Conservation (phyloP, 2,113 vertebrate genomes). For the Lethenteron camtschaticum region DNA sequence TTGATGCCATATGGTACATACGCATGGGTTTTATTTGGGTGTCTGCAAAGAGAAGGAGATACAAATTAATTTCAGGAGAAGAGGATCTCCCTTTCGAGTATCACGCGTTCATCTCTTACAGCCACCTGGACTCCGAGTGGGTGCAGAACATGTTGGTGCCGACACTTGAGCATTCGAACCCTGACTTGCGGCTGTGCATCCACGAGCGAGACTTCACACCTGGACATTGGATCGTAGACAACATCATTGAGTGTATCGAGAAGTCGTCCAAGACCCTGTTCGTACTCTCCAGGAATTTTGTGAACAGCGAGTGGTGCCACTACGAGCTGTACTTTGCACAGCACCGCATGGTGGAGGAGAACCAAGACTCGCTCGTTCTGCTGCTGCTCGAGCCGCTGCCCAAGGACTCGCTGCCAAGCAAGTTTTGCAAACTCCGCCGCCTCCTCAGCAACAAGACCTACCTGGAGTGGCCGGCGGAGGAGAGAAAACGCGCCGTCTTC, state of each 20-base stretch:
- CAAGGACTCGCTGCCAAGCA: constrained; percentile 38
- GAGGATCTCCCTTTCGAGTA: constrained; percentile 14
- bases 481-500: constrained; percentile 25
- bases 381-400: constrained; percentile 50
- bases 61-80: constrained; percentile 12
- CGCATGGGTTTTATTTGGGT: constrained; percentile 27
- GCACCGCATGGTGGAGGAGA: constrained; percentile 54
- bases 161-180: constrained; percentile 5
- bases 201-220: constrained; percentile 64
- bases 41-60: constrained; percentile 17
- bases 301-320: constrained; percentile 71
- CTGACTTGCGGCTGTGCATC: constrained; percentile 32
- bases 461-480: constrained; percentile 45
- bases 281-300: constrained; percentile 54
- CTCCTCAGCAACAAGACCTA: constrained; percentile 72
- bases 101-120: constrained; percentile 26
- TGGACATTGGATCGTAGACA: constrained; percentile 57
- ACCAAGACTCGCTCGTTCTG: constrained; percentile 31
- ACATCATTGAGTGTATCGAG: constrained; percentile 57
- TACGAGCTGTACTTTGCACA: constrained; percentile 79
- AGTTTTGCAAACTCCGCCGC: constrained; percentile 53
- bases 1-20: constrained; percentile 21
- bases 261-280: constrained; percentile 47
- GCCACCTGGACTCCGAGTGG: constrained; percentile 20
- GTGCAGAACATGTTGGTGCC: constrained; percentile 17